Evolutionary conservation across 1,140 invertebrate genomes (phyloP).

Genomic region (Macrocentrus cingulum): DNA sequence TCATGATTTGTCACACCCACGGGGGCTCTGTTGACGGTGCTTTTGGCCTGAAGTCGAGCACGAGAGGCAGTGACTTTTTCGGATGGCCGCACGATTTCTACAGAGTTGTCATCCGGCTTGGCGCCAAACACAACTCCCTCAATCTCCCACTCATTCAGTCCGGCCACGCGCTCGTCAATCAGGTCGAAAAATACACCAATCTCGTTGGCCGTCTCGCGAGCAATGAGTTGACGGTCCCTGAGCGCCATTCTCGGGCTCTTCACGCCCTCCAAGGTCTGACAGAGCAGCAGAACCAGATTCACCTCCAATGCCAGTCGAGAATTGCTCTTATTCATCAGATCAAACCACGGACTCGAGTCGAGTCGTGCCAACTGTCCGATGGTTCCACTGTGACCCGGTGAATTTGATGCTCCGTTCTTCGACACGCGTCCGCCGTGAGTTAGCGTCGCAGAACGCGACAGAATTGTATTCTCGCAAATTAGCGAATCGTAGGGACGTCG

Average conservation of each 20-base stretch:
- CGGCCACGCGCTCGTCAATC: conserved; percentile 42
- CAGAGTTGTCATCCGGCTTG: conserved; percentile 34
- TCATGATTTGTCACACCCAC: conserved; percentile 28
- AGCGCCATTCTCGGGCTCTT: conserved; percentile 51
- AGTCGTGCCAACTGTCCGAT: conserved; percentile 31
- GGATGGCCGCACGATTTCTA: conserved; percentile 35
- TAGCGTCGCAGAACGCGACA: conserved; percentile 50
- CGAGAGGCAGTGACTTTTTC: conserved; percentile 28
- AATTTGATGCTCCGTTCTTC: conserved; percentile 33
- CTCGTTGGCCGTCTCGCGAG: conserved; percentile 53
- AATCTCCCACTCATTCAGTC: conserved; percentile 32
- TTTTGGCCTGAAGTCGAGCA: conserved; percentile 42
- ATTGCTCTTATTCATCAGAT: conserved; percentile 56
- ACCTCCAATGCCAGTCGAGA: conserved; percentile 52
- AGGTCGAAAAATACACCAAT: conserved; percentile 55
- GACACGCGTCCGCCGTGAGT: conserved; percentile 39
- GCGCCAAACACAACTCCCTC: conserved; percentile 39
- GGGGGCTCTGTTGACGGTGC: conserved; percentile 37
- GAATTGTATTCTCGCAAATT: conserved; percentile 56
- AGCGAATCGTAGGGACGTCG: conserved; percentile 54
- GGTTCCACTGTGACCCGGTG: conserved; percentile 20
- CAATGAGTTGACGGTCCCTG: conserved; percentile 53
- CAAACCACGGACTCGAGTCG: conserved; percentile 50
- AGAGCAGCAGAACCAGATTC: conserved; percentile 51
- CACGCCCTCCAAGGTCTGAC: conserved; percentile 52